Conservation (phyloP, 37 sponge, comb jelly and placozoan species). For the Cliona cf. orientalis region DNA sequence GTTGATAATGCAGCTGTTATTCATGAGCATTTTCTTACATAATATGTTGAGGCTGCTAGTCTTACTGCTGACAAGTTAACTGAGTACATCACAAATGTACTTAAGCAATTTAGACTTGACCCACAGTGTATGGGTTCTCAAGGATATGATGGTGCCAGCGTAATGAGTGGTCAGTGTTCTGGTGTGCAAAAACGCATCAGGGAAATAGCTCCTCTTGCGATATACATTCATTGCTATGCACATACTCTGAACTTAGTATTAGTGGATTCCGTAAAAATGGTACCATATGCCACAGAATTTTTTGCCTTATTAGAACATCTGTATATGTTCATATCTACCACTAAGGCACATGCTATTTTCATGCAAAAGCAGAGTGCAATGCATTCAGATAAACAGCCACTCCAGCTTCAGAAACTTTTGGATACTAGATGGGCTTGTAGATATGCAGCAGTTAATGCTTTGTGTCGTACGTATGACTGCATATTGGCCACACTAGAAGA, state of each 20-base stretch:
- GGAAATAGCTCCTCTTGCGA: conserved; percentile 35
- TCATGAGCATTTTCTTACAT: conserved; percentile 51
- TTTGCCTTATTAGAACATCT: conserved; percentile 38
- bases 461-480: conserved; percentile 36
- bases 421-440: conserved; percentile 60
- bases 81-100: conserved; percentile 16
- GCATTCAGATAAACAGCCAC: conserved; percentile 49
- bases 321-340: conserved; percentile 49
- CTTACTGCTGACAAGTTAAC: conserved; percentile 39
- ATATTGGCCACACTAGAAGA: conserved; percentile 43
- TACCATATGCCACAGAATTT: conserved; percentile 37
- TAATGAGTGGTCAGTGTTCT: conserved; percentile 60
- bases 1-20: conserved; percentile 26
- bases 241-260: conserved; percentile 40
- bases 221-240: conserved; percentile 52
- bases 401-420: conserved; percentile 45
- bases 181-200: conserved; percentile 55
- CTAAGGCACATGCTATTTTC: conserved; percentile 49
- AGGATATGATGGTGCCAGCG: conserved; percentile 65
- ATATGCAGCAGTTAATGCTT: conserved; percentile 31
- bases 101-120: conserved; percentile 29
- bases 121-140: conserved; percentile 36
- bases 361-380: conserved; percentile 50
- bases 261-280: conserved; percentile 26
- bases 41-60: conserved; percentile 2